phyloP scores from a whole-genome alignment of 2,113 vertebrate species.

The Hydrolagus affinis region DNA sequence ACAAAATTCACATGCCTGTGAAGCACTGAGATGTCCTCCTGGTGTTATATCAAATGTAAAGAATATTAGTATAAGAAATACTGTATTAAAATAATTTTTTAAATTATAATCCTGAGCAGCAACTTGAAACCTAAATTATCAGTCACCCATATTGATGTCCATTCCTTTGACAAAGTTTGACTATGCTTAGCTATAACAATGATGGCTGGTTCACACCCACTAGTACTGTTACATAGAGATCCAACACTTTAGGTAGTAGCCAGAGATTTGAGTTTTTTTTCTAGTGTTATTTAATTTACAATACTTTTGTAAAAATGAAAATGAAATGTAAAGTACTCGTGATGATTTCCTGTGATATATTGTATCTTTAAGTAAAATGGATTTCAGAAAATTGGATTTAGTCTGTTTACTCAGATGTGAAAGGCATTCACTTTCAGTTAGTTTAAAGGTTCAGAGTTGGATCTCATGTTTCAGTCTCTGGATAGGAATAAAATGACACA shows the following conservation, averaged over 20 bases:
- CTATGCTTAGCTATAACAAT: background rate
- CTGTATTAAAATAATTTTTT: no score
- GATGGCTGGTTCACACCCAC: background rate
- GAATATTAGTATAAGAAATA: no score
- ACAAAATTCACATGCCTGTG: no score
- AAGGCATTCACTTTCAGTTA: background rate
- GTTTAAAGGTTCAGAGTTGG: conserved; percentile 29
- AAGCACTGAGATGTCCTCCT: no score
- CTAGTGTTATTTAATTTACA: background rate
- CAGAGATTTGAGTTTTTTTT: background rate
- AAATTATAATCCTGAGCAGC: no score
- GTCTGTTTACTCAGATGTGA: conserved; percentile 30
- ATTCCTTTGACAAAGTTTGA: no score
- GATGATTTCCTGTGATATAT: background rate
- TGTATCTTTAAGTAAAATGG: background rate
- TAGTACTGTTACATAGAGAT: background rate
- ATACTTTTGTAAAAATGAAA: background rate
- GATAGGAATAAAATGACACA: conserved; percentile 32
- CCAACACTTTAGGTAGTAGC: background rate
- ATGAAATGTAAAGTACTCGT: background rate
- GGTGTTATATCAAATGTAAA: no score
- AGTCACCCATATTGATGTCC: no score
- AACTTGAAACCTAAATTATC: no score
- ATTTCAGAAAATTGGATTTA: conserved; percentile 17
- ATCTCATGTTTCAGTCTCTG: conserved; percentile 23